Conservation (phyloP, 2,113 vertebrate species). For the Aptenodytes forsteri region DNA sequence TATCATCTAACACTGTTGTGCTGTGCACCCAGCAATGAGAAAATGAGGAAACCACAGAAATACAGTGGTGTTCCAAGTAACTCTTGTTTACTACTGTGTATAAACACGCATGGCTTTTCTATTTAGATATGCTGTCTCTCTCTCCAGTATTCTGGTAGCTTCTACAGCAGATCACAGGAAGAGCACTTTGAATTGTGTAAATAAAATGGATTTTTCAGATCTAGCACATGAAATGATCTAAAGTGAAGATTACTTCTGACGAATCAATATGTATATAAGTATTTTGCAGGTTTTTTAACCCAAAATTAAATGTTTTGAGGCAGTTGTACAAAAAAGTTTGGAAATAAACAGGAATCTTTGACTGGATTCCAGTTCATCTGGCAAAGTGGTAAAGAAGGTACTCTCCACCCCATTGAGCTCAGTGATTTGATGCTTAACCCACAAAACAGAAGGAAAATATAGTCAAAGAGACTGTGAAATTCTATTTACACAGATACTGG, state of each 20-base stretch:
- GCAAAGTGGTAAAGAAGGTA: background rate
- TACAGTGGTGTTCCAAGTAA: background rate
- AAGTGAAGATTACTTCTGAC: background rate
- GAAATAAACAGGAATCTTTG: background rate
- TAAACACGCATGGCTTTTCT: background rate
- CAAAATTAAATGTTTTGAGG: background rate
- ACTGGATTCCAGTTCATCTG: background rate
- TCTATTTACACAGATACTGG: background rate
- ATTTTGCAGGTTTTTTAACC: background rate
- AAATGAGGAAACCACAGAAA: conserved; percentile 24
- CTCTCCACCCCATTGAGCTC: background rate
- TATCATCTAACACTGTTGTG: background rate
- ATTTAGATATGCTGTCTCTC: background rate
- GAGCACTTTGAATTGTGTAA: background rate
- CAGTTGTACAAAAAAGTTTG: background rate
- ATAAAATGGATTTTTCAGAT: background rate
- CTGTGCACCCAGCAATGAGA: background rate
- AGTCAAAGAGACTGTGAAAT: background rate
- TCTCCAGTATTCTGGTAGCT: background rate
- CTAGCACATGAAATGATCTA: background rate
- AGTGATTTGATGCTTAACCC: background rate
- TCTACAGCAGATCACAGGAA: background rate
- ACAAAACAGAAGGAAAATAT: background rate
- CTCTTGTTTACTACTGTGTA: background rate
- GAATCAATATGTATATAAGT: background rate